A percentile compares a stretch with the other conserved stretches of the same genome.
These are phyloP conservation scores for Liasis olivaceus DNA, from an alignment of 2,797 vertebrate species.

Conservation along the genomic window DNA sequence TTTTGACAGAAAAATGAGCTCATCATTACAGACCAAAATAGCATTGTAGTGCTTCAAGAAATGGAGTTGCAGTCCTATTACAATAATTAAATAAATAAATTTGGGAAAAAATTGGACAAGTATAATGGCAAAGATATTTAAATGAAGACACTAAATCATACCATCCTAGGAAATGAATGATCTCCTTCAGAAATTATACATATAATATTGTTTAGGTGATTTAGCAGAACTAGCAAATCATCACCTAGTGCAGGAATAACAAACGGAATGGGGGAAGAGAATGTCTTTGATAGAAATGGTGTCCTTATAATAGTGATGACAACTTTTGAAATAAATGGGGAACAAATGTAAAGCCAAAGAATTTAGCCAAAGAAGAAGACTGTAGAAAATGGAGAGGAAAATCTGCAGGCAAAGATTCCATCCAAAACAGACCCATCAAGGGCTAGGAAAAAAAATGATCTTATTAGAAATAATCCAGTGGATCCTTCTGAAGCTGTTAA, in stretches of 20 bases:
- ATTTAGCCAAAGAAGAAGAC: neutral
- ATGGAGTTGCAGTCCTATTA: slow-evolving; percentile 19
- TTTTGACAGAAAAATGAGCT: slow-evolving; percentile 27
- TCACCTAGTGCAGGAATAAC: neutral
- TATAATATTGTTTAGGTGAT: neutral
- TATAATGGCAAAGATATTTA: neutral
- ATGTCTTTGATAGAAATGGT: neutral
- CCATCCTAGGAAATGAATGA: neutral
- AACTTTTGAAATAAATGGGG: slow-evolving; percentile 10
- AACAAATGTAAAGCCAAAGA: neutral
- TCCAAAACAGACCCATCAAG: neutral
- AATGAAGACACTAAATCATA: slow-evolving; percentile 6
- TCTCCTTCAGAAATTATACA: neutral
- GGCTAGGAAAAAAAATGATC: neutral
- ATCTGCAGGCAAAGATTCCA: neutral
- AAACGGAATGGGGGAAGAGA: neutral
- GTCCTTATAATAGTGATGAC: neutral
- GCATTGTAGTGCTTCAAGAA: slow-evolving; percentile 18
- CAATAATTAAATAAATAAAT: neutral
- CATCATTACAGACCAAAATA: slow-evolving; percentile 33
- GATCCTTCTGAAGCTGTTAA: neutral
- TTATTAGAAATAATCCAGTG: neutral
- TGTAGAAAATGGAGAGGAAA: neutral
- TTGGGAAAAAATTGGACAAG: neutral
- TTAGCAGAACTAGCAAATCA: slow-evolving; percentile 3